phyloP scores from a whole-genome alignment of 1,140 invertebrate species.

The Drosophila hydei region DNA sequence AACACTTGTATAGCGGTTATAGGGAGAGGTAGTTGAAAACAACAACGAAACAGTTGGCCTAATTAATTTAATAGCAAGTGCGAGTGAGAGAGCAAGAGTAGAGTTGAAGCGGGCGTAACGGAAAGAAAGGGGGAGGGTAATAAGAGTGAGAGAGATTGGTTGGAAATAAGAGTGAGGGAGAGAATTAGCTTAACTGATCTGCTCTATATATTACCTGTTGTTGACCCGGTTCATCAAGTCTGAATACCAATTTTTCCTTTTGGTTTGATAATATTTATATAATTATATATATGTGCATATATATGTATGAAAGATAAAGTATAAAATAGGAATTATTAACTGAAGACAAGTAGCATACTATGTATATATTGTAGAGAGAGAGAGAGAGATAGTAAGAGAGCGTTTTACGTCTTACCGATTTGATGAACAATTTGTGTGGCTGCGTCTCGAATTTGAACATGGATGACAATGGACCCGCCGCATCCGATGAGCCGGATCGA shows the following conservation, averaged over 20 bases:
- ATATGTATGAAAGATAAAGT: background rate
- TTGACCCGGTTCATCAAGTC: constrained; percentile 27
- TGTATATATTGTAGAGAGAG: background rate
- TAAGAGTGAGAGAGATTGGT: background rate
- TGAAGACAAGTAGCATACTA: too few relatives aligned
- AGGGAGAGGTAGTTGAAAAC: background rate
- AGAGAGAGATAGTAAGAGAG: too few relatives aligned
- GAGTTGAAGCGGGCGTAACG: background rate
- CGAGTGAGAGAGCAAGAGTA: background rate
- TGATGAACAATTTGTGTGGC: constrained; percentile 39
- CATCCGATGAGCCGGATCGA: constrained; percentile 12
- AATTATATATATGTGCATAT: background rate
- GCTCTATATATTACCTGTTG: constrained; percentile 15
- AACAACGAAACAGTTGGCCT: too few relatives aligned
- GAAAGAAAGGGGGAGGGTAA: background rate
- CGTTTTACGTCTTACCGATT: constrained; percentile 29
- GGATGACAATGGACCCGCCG: constrained; percentile 13
- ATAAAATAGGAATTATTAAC: too few relatives aligned
- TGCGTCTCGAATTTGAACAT: constrained; percentile 35
- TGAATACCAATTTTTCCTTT: constrained; percentile 33
- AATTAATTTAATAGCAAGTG: background rate
- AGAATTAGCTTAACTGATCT: background rate
- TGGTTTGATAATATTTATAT: background rate
- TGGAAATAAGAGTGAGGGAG: background rate
- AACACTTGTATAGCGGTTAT: background rate